Percentiles rank a stretch among this genome's conserved stretches.
These are phyloP conservation scores for Callimico goeldii DNA, from an alignment of 2,797 vertebrate species.

Conservation along the genomic window DNA sequence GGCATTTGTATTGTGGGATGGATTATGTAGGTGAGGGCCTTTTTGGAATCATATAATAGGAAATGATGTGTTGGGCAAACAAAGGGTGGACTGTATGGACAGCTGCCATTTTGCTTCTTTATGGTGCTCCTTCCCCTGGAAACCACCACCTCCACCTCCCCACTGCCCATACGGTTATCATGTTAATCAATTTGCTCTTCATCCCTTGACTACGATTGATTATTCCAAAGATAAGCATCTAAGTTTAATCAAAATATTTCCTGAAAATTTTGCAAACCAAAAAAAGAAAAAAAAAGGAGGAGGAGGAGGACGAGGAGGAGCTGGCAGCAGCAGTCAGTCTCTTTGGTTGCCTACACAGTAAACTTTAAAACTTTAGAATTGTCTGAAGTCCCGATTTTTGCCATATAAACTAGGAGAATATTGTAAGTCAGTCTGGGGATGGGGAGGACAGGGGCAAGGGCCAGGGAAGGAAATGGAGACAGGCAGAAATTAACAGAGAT, in stretches of 20 bases:
- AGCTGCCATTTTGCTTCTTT: not conserved
- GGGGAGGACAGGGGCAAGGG: not conserved
- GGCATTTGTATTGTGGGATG: not conserved
- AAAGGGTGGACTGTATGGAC: not conserved
- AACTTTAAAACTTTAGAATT: not conserved
- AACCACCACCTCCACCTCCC: not conserved
- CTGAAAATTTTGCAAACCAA: constrained; percentile 24
- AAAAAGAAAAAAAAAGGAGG: not conserved
- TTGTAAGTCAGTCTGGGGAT: not conserved
- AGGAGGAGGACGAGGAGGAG: not conserved
- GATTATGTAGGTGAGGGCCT: constrained; percentile 15
- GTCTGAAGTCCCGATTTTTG: constrained; percentile 31
- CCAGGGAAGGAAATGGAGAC: not conserved
- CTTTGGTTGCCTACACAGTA: not conserved
- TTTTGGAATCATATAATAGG: constrained; percentile 23
- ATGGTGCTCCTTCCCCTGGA: not conserved
- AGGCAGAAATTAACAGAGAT: not conserved
- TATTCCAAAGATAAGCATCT: not conserved
- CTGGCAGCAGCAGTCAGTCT: not conserved
- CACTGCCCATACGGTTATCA: not conserved
- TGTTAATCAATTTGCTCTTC: not conserved
- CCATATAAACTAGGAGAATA: not conserved
- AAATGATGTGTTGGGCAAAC: constrained; percentile 20
- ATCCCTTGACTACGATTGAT: not conserved
- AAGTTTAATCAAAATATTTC: not conserved